phyloP scores from a whole-genome alignment of 37 sponge, comb jelly and placozoan genomes.

The Oscarella lobularis region DNA sequence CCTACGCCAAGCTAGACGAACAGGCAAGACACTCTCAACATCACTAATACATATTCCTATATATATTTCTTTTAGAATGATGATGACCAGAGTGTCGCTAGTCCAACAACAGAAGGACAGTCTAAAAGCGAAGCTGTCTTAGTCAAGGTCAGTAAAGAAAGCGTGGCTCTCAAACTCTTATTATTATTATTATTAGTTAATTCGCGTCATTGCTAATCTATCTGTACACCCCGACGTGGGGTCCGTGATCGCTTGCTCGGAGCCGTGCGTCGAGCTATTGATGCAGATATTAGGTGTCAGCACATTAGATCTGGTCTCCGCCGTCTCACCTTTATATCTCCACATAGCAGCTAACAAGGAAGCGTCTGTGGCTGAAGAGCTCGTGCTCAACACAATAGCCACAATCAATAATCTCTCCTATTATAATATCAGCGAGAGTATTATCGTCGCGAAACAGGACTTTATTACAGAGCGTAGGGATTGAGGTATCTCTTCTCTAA shows the following conservation, averaged over 20 bases:
- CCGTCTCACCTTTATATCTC: no score
- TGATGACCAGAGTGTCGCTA: neutral
- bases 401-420: conserved; percentile 61
- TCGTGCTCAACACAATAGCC: conserved; percentile 37
- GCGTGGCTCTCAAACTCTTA: neutral
- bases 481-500: neutral
- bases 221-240: conserved; percentile 56
- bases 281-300: conserved; percentile 50
- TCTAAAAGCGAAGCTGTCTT: conserved; percentile 46
- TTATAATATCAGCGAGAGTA: conserved; percentile 17
- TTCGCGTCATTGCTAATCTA: conserved; percentile 61
- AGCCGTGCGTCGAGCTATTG: conserved; percentile 20
- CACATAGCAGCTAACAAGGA: conserved; percentile 13
- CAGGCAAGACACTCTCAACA: neutral
- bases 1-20: neutral
- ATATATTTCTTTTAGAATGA: neutral
- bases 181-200: conserved; percentile 13
- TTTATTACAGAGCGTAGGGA: conserved; percentile 29
- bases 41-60: neutral
- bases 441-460: neutral
- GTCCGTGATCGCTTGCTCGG: conserved; percentile 8
- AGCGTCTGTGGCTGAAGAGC: conserved; percentile 19
- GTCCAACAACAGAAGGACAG: neutral
- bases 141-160: conserved; percentile 35
- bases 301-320: no score